Evolutionary conservation across 30 jellyfish, hydroid and myxozoan species (phyloP).

Genomic region (Aurelia aurita complex sp. Pacific): DNA sequence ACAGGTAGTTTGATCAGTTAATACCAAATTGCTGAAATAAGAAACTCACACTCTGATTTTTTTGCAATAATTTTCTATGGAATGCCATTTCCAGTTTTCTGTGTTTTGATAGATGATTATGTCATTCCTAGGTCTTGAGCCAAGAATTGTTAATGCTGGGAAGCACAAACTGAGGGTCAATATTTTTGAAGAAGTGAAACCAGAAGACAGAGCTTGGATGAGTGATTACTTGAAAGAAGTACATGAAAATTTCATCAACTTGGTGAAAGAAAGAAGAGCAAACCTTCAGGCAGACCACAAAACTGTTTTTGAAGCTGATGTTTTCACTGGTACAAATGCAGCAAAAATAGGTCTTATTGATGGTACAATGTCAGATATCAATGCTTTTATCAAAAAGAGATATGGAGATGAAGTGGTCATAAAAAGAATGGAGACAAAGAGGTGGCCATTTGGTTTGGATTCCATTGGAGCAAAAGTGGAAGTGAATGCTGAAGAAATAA

Average conservation of each 20-base stretch:
- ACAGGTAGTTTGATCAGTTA: too few relatives aligned
- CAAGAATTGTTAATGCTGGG: conserved; percentile 77
- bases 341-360: conserved; percentile 79
- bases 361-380: conserved; percentile 64
- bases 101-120: background rate
- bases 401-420: conserved; percentile 65
- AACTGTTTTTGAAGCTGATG: conserved; percentile 83
- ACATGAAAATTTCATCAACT: conserved; percentile 61
- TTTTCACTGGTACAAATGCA: conserved; percentile 65
- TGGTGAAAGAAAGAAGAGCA: conserved; percentile 73
- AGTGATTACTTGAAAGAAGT: conserved; percentile 37
- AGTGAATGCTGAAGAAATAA: conserved; percentile 9
- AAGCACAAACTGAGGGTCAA: conserved; percentile 73
- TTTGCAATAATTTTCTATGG: too few relatives aligned
- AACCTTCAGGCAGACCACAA: conserved; percentile 56
- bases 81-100: too few relatives aligned
- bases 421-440: conserved; percentile 23
- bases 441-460: conserved; percentile 42
- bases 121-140: conserved; percentile 61
- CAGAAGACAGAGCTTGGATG: conserved; percentile 71
- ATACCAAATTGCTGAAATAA: too few relatives aligned
- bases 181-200: conserved; percentile 68
- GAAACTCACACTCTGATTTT: too few relatives aligned
- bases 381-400: conserved; percentile 30
- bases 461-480: conserved; percentile 11